Evolutionary conservation across 2,797 vertebrate genomes (phyloP), one percentile per base, ranked within the genome.

Genomic region (Melanogrammus aeglefinus): DNA sequence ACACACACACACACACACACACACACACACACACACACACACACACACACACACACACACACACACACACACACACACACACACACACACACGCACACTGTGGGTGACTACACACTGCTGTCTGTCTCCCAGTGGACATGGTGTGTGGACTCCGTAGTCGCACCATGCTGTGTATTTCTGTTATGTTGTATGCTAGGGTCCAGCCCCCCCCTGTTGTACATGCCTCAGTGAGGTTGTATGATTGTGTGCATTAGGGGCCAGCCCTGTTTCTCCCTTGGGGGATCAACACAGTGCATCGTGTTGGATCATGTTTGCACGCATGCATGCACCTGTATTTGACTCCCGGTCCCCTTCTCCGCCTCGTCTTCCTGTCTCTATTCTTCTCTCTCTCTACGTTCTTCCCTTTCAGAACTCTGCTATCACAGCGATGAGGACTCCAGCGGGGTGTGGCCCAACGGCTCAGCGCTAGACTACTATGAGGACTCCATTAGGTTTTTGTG

Each of bases 391-490:
- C 2, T 27, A 7, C 38, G 24, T 1, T 6, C 73, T 9, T 13
- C 57, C 44, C 72, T 5, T 21, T 41, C 72, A 95, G 94, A 69
- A 0, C 4, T 0, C 0, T 95, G 94, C 77, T 75, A 88, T 8
- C 35, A 5, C 24, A 63, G 78, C 72, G 69, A 71, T 2, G 6
- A 35, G 0, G 76, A 75, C 7, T 71, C 74, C 78, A 88, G 86
- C 82, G 92, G 92, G 93, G 88, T 90, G 0, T 91, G 92, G 75
- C 86, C 93, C 0, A 33, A 85, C 86, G 94, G 93, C 80, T 78
- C 79, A 86, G 3, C 18, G 4, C 4, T 0, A 0, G 29, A 73
- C 0, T 80, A 80, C 77, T 14, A 4, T n/a, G 51, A 77, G 4
- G 6, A 51, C 31, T 33, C 31, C 0, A 71, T 0, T 8, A 27